These are phyloP conservation scores for Athalia cordata DNA, from an alignment of 2,888 invertebrate genomes.

Conservation along the genomic window DNA sequence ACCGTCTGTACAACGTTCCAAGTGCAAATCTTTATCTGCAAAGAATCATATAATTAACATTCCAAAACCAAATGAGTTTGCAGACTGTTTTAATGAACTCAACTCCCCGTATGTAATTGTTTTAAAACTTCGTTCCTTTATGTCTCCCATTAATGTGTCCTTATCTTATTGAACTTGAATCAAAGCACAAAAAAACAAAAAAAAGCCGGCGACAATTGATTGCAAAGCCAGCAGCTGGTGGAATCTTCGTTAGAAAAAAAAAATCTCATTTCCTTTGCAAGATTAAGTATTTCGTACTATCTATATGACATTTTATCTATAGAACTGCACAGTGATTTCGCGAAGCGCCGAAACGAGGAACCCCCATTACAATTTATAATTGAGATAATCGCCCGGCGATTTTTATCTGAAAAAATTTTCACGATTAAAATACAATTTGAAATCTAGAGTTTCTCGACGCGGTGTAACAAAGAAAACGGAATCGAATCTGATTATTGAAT, in stretches of 20 bases:
- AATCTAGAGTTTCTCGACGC: no score
- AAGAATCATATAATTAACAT: slow-evolving; percentile 17
- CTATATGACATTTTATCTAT: background rate
- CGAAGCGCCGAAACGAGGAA: no score
- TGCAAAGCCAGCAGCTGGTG: background rate
- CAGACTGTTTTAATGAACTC: slow-evolving; percentile 43
- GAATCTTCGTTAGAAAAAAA: slow-evolving; percentile 11
- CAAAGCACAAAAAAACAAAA: background rate
- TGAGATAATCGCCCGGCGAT: background rate
- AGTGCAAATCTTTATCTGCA: slow-evolving; percentile 5
- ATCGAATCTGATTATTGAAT: no score
- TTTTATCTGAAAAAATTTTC: background rate
- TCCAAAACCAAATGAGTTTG: slow-evolving; percentile 3
- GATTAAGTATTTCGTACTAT: slow-evolving; percentile 20
- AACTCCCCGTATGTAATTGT: slow-evolving; percentile 47
- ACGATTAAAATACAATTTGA: background rate
- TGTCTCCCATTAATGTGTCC: slow-evolving; percentile 31
- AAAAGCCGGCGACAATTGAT: background rate
- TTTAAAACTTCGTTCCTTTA: slow-evolving; percentile 45
- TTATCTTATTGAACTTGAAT: slow-evolving; percentile 22
- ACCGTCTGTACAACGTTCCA: no score
- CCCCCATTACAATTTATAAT: background rate
- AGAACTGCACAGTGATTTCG: no score
- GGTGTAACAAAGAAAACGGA: no score
- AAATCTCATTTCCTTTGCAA: slow-evolving; percentile 34